phyloP scores from a whole-genome alignment of 2,888 invertebrate species.

The Bombylius discolor region DNA sequence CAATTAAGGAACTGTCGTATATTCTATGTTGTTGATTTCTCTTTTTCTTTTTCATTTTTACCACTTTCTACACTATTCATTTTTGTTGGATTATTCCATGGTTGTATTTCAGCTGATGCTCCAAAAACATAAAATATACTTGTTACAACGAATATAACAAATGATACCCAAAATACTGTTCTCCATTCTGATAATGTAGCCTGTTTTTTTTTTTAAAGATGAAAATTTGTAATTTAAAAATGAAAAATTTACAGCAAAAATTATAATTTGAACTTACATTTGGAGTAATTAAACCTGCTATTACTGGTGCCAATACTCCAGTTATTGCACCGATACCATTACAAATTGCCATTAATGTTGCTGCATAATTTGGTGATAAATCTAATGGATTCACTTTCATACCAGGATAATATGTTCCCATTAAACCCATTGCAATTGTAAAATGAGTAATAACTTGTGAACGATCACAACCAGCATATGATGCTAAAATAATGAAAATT shows the following conservation, averaged over 20 bases:
- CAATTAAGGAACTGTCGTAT: neutral
- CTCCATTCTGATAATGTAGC: constrained; percentile 57
- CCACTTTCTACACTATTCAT: constrained; percentile 7
- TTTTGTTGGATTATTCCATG: constrained; percentile 50
- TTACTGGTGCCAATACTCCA: constrained; percentile 50
- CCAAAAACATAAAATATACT: constrained; percentile 55
- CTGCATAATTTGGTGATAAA: constrained; percentile 51
- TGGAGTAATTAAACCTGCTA: constrained; percentile 49
- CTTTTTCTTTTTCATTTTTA: neutral
- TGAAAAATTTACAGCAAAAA: neutral
- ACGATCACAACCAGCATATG: constrained; percentile 54
- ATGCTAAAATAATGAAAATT: constrained; percentile 51
- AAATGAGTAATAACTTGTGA: constrained; percentile 47
- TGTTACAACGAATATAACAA: constrained; percentile 51
- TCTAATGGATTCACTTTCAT: constrained; percentile 54
- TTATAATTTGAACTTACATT: constrained; percentile 38
- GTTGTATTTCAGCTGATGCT: constrained; percentile 60
- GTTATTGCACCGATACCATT: constrained; percentile 56
- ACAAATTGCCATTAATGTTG: constrained; percentile 51
- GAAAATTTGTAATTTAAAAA: neutral
- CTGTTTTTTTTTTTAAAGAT: constrained; percentile 36
- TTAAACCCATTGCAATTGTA: constrained; percentile 53
- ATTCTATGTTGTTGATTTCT: neutral
- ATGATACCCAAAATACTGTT: constrained; percentile 66
- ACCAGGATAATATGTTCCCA: constrained; percentile 58